Conservation (phyloP, 2,888 invertebrate genomes). For the Melipona bicolor region DNA sequence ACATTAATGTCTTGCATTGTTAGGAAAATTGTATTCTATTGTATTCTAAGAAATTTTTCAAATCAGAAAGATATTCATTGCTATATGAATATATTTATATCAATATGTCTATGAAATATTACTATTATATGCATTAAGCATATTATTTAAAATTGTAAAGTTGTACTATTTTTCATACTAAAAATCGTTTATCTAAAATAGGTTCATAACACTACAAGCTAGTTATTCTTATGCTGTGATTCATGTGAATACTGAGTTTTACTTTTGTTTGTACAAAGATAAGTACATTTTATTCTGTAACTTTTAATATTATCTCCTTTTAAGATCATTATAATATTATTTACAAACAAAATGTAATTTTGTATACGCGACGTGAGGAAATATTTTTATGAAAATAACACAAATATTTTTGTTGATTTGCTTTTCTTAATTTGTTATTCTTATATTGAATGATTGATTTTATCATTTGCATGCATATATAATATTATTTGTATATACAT, state of each 20-base stretch:
- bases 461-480: constrained; percentile 56
- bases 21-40: constrained; percentile 4
- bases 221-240: constrained; percentile 30
- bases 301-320: constrained; percentile 41
- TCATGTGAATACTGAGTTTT: constrained; percentile 43
- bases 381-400: constrained; percentile 46
- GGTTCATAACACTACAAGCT: constrained; percentile 14
- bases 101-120: constrained; percentile 31
- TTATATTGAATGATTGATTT: constrained; percentile 59
- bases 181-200: constrained; percentile 33
- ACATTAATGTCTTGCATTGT: constrained; percentile 37
- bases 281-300: constrained; percentile 46
- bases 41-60: constrained; percentile 1
- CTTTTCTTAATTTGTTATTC: constrained; percentile 49
- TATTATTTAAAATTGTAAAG: constrained; percentile 27
- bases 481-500: constrained; percentile 44
- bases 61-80: not conserved
- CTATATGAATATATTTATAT: constrained; percentile 16
- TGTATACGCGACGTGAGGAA: constrained; percentile 41
- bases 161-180: constrained; percentile 20
- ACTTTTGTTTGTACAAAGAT: constrained; percentile 41
- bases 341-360: constrained; percentile 53
- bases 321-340: constrained; percentile 41
- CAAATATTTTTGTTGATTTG: constrained; percentile 49
- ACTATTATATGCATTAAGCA: constrained; percentile 17